Evolutionary conservation across 2,113 vertebrate species (phyloP).

Genomic region (Lathamus discolor): DNA sequence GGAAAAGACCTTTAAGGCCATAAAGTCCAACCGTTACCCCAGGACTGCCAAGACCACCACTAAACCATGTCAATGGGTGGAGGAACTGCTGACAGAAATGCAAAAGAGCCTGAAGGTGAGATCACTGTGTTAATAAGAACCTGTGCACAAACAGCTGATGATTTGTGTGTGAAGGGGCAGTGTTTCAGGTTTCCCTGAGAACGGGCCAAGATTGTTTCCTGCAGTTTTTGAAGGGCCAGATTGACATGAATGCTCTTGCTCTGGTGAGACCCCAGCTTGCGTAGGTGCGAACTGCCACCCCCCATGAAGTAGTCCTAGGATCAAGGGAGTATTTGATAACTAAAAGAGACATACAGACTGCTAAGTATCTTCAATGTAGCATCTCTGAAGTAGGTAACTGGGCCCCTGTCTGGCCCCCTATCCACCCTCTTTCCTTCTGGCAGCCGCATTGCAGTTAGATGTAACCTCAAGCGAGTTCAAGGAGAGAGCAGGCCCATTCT

Average conservation of each 20-base stretch:
- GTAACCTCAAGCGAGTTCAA: background rate
- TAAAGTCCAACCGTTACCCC: background rate
- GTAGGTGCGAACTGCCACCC: background rate
- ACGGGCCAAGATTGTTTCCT: background rate
- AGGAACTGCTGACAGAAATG: background rate
- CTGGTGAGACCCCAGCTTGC: background rate
- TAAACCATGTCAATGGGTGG: background rate
- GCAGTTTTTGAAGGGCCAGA: background rate
- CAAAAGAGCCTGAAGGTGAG: background rate
- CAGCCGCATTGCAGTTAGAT: background rate
- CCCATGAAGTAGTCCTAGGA: background rate
- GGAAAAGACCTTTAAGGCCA: background rate
- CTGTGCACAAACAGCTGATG: background rate
- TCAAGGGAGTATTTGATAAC: background rate
- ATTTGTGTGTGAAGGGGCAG: background rate
- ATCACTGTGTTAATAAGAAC: background rate
- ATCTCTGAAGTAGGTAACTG: background rate
- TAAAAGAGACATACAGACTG: background rate
- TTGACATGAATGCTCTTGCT: background rate
- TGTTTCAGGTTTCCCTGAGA: background rate
- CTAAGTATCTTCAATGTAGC: background rate
- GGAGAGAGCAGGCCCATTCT: background rate
- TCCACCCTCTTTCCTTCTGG: background rate
- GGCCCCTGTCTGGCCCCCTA: background rate
- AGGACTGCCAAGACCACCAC: background rate